These are phyloP conservation scores for Pterostichus niger DNA, from an alignment of 2,888 invertebrate genomes.

Conservation along the genomic window DNA sequence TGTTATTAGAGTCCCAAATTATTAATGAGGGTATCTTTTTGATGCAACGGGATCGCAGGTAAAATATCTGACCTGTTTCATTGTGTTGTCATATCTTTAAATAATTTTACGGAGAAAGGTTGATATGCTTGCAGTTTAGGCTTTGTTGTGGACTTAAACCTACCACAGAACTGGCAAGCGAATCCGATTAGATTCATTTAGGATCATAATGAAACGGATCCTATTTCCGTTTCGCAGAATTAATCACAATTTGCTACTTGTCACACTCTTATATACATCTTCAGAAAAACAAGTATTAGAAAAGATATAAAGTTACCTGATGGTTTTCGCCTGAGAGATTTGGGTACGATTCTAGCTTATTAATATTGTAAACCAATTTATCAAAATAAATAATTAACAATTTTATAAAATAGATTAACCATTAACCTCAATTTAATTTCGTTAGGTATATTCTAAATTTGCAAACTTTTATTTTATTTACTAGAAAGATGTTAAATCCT, in stretches of 20 bases:
- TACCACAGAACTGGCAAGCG: slow-evolving; percentile 42
- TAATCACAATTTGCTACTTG: slow-evolving; percentile 53
- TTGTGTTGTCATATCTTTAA: slow-evolving; percentile 60
- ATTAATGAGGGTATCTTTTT: slow-evolving; percentile 64
- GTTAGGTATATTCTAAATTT: no score
- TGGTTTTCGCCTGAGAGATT: no score
- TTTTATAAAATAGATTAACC: no score
- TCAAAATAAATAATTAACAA: no score
- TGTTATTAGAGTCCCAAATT: slow-evolving; percentile 59
- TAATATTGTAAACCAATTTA: no score
- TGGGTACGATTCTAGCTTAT: no score
- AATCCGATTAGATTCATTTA: slow-evolving; percentile 57
- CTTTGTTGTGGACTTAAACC: slow-evolving; percentile 17
- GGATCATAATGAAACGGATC: slow-evolving; percentile 52
- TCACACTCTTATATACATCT: slow-evolving; percentile 23
- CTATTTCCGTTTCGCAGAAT: slow-evolving; percentile 46
- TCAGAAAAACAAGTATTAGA: no score
- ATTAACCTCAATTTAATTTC: no score
- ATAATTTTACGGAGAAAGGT: slow-evolving; percentile 42
- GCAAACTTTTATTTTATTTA: no score
- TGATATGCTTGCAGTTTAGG: background rate
- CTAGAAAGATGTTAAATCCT: no score
- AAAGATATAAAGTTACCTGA: no score
- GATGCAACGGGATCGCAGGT: slow-evolving; percentile 56
- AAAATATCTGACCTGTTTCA: slow-evolving; percentile 57